A percentile compares a stretch with the other conserved stretches of the same genome.
Evolutionary conservation across 2,888 invertebrate genomes (phyloP).

Genomic region (Cataglyphis albicans): DNA sequence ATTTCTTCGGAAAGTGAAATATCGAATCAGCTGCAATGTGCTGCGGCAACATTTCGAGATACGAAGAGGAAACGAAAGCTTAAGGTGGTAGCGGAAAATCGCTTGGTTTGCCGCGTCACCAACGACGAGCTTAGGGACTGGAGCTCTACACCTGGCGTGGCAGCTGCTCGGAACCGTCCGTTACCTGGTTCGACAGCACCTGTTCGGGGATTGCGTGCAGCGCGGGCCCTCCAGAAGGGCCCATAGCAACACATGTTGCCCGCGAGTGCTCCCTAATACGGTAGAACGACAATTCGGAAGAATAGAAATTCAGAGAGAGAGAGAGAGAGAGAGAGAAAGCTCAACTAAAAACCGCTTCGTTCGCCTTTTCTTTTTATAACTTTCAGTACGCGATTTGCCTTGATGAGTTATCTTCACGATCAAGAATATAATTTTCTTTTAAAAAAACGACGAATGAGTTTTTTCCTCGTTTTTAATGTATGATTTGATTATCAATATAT

Average conservation of each 20-base stretch:
- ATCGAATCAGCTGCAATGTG: slow-evolving; percentile 2
- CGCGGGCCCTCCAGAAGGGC: slow-evolving; percentile 74
- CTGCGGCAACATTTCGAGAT: neutral
- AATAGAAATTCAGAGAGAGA: neutral
- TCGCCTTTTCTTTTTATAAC: neutral
- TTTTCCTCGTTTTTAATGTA: neutral
- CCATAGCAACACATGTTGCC: slow-evolving; percentile 82
- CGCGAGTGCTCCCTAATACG: slow-evolving; percentile 37
- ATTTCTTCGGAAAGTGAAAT: neutral
- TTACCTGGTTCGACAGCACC: slow-evolving; percentile 83
- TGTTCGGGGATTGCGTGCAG: slow-evolving; percentile 82
- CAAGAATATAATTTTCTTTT: neutral
- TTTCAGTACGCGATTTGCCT: neutral
- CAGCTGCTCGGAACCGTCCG: slow-evolving; percentile 83
- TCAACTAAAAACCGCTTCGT: neutral
- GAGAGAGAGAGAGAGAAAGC: slow-evolving; percentile 2
- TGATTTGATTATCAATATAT: neutral
- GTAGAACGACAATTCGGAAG: slow-evolving; percentile 34
- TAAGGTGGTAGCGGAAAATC: slow-evolving; percentile 61
- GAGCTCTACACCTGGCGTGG: slow-evolving; percentile 83
- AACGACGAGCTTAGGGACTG: slow-evolving; percentile 50
- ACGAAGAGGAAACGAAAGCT: slow-evolving; percentile 46
- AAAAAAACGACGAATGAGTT: neutral
- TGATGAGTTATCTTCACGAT: neutral
- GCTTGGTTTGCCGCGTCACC: slow-evolving; percentile 55